Base-by-base conservation (phyloP, 2,888 invertebrate genomes). In the Mylabris sibirica region DNA sequence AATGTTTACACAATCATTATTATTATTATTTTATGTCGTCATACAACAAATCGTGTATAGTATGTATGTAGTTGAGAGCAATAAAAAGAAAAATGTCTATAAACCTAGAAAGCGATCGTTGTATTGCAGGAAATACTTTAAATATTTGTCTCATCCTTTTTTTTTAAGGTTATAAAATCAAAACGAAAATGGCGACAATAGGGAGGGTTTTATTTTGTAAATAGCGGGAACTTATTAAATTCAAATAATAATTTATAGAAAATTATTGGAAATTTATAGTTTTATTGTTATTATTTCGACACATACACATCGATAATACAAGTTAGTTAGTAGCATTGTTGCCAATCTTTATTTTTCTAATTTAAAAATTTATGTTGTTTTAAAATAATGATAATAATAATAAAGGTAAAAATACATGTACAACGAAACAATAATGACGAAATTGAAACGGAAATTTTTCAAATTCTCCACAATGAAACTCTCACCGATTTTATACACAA, bases 1-100 rank as follows among this genome's bases (percentile, higher is more conserved):
- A 34, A 60, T 60, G 38, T 60, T 38, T 34, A 26, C 38, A 60
- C 60, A 34, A 44, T 44, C n/a, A 44, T 44, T 60, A 60, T 60
- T 60, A 30, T 26, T 59, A 60, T 60, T 60, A 35, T 34, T 26
- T 38, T 34, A 35, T 30, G 60, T 60, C 30, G 60, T 60, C 30
- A 38, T 30, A 49, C 20, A 44, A 30, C 30, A 30, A 30, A 49
- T 49, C 20, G n/a, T 49, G 49, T 49, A n/a, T n/a, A n/a, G n/a
- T n/a, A n/a, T n/a, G n/a, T n/a, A n/a, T n/a, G 20, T 17, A 20
- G 20, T 14, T 12, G 41, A 3, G 44, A 49, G 9, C 20, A 8
- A 22, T 11, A 11, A 49, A n/a, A 5, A n/a, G n/a, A 17, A 49
- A 49, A 49, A 49, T 11, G 20, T 12, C n/a, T 44, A 44, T 44